Percentiles rank a stretch among this genome's conserved stretches.
Conservation (phyloP, 2,113 vertebrate genomes). For the Serinus canaria region DNA sequence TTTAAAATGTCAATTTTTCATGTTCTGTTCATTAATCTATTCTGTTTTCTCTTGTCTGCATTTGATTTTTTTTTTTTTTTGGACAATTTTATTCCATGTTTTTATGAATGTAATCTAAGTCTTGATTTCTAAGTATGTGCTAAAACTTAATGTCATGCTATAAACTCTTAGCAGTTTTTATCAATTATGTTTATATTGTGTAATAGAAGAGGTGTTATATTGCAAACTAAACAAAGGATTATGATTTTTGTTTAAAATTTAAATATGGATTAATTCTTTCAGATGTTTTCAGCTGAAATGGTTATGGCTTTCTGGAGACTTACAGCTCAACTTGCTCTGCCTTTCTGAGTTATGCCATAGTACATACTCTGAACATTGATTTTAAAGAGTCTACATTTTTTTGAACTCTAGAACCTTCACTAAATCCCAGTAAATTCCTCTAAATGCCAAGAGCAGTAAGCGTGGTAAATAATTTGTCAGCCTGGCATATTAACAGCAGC, state of each 20-base stretch:
- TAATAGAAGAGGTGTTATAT: not conserved
- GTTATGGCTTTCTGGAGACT: not conserved
- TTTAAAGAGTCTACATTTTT: not conserved
- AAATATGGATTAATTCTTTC: not conserved
- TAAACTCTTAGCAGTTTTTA: conserved; percentile 30
- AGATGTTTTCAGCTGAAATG: not conserved
- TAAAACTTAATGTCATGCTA: conserved; percentile 17
- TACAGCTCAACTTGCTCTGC: not conserved
- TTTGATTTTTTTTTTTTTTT: not conserved
- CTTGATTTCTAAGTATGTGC: conserved; percentile 7
- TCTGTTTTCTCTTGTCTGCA: not conserved
- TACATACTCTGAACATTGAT: not conserved
- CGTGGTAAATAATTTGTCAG: not conserved
- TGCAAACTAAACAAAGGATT: not conserved
- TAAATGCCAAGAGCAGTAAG: not conserved
- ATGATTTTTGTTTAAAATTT: not conserved
- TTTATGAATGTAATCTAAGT: not conserved
- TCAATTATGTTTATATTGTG: conserved; percentile 16
- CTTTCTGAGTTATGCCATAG: not conserved
- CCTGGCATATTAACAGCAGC: not conserved
- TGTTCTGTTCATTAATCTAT: not conserved
- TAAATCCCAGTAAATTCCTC: not conserved
- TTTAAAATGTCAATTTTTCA: not conserved
- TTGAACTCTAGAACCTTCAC: not conserved
- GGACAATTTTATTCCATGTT: not conserved